Evolutionary conservation across 2,113 vertebrate genomes (phyloP), one percentile per base, ranked within the genome.

Genomic region (Cryptotis parvus): DNA sequence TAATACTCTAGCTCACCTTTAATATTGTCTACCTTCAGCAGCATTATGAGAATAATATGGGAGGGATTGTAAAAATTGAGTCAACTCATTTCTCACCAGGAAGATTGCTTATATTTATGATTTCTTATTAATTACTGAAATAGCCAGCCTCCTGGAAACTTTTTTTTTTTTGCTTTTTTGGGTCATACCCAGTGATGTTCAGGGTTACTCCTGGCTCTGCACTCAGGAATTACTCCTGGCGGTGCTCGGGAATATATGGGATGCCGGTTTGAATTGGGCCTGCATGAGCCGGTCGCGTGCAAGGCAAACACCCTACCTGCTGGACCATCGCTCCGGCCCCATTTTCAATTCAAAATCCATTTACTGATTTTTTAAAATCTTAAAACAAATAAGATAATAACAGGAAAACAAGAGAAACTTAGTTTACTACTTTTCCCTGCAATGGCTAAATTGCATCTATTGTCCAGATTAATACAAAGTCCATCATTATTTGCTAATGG

Each of bases 401-500:
- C 52, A 87, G 24, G n/a, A 26, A 12, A 55, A 68, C 78, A 82
- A 49, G 29, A 45, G 70, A 90, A 85, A 72, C 73, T 66, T 82
- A 35, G 49, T 85, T 75, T 1, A 4, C 12, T 52, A 3, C 63
- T 55, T 90, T 88, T 24, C 12, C 41, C 35, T 35, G 3, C 7
- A 16, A 22, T 29, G 31, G 69, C 41, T 26, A 26, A 66, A 9
- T 27, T 9, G 3, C n/a, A 37, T 81, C 81, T 75, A 37, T 85
- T 88, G 93, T 95, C 18, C 49, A 29, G 5, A 9, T 77, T 80
- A 82, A 75, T 26, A 63, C 6, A 0, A 0, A 68, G 33, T 73
- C 70, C 33, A 35, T 70, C 76, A 58, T 90, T 91, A 90, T 75
- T 85, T 33, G 49, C 75, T 88, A 77, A 93, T 86, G 91, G 75